Conservation (phyloP, 2,888 invertebrate genomes). For the Patella caerulea region DNA sequence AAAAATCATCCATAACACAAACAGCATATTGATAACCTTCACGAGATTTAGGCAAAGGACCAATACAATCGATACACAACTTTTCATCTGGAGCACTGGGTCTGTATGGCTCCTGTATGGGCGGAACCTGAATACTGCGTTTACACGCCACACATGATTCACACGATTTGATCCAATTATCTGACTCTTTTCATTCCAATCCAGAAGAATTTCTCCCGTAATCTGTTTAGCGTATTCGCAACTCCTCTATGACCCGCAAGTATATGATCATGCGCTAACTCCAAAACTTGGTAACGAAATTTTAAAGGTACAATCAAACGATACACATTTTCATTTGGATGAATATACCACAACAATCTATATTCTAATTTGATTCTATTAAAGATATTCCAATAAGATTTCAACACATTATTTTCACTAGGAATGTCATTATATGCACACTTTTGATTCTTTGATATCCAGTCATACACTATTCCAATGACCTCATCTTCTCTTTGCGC, state of each 20-base stretch:
- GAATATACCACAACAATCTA: not conserved
- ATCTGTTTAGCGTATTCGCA: not conserved
- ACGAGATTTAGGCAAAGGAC: not conserved
- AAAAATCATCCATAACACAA: conserved; percentile 14
- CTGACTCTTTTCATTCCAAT: not conserved
- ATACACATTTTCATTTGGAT: not conserved
- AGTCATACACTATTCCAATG: not conserved
- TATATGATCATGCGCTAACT: not conserved
- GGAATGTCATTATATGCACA: not conserved
- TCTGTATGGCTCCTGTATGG: not conserved
- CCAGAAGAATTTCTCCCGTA: not conserved
- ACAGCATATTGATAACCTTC: conserved; percentile 6
- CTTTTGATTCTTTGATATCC: not conserved
- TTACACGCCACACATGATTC: not conserved
- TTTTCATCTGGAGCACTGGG: not conserved
- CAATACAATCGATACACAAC: conserved; percentile 8
- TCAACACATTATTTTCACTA: not conserved
- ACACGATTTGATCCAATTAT: not conserved
- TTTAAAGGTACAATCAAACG: not conserved
- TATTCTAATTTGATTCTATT: not conserved
- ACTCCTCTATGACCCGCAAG: not conserved
- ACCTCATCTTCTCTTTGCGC: not conserved
- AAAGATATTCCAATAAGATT: not conserved
- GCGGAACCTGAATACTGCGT: not conserved
- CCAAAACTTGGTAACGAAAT: not conserved